These are phyloP conservation scores for Chloropsis hardwickii DNA, from an alignment of 2,113 vertebrate species.

Conservation along the genomic window DNA sequence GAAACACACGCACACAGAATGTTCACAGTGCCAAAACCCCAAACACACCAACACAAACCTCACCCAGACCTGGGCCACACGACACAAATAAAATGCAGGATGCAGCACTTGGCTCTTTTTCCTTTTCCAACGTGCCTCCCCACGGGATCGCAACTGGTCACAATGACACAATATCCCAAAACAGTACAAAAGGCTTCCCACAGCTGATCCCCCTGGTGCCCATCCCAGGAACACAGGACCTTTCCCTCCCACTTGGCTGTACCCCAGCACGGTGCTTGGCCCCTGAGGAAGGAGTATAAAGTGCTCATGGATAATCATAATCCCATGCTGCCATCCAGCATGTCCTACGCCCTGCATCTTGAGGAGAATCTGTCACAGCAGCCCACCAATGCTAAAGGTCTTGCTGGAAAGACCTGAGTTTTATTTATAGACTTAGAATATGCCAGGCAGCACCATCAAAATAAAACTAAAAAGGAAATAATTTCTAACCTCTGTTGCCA, in stretches of 20 bases:
- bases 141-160: not conserved
- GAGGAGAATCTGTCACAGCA: not conserved
- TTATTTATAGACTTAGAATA: not conserved
- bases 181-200: not conserved
- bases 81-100: not conserved
- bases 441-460: not conserved
- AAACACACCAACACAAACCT: not conserved
- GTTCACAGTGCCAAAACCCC: not conserved
- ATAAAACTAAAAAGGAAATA: not conserved
- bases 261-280: not conserved
- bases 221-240: not conserved
- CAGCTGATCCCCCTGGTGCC: not conserved
- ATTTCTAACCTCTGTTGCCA: not conserved
- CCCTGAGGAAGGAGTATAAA: slow-evolving; percentile 32
- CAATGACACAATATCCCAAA: not conserved
- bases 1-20: not conserved
- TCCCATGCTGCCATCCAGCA: not conserved
- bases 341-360: rapidly evolving
- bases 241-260: not conserved
- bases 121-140: not conserved
- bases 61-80: not conserved
- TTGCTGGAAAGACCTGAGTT: not conserved
- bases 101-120: not conserved
- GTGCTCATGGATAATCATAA: not conserved
- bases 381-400: not conserved